Conservation (phyloP, 1,140 invertebrate genomes). For the Penaeus japonicus region DNA sequence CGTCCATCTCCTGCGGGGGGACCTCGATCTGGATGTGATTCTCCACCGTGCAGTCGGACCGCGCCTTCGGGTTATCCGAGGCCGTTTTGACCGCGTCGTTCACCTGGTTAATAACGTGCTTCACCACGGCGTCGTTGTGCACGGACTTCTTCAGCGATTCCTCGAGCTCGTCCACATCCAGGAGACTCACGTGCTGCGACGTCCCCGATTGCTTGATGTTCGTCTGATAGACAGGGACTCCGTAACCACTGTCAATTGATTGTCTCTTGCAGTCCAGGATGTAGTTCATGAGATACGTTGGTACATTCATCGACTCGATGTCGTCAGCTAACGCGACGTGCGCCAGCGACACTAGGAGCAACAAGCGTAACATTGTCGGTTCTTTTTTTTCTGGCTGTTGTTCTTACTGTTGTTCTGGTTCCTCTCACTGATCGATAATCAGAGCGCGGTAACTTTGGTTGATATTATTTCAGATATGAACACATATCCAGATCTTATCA, state of each 20-base stretch:
- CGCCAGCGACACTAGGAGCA: not conserved
- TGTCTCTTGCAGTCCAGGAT: constrained; percentile 22
- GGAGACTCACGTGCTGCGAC: constrained; percentile 29
- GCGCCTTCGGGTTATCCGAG: not conserved
- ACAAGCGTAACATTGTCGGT: not conserved
- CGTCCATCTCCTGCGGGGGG: constrained; percentile 13
- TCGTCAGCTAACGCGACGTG: not conserved
- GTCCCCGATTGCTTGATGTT: not conserved
- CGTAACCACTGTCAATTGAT: not conserved
- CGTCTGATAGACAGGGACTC: constrained; percentile 22
- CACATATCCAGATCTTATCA: too few relatives aligned
- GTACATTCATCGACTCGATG: constrained; percentile 6
- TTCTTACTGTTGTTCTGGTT: too few relatives aligned
- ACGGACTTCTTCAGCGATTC: constrained; percentile 16
- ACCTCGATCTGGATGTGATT: constrained; percentile 43
- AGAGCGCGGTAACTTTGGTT: too few relatives aligned
- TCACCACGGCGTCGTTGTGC: constrained; percentile 9
- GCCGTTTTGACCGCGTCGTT: constrained; percentile 8
- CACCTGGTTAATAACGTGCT: constrained; percentile 19
- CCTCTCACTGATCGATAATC: too few relatives aligned
- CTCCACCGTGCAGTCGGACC: constrained; percentile 25
- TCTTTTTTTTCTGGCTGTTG: too few relatives aligned
- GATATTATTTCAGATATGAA: too few relatives aligned
- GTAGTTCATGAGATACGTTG: constrained; percentile 23
- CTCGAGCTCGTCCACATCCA: constrained; percentile 32